Conservation (phyloP, 2,888 invertebrate species). For the Apotomis turbidana region DNA sequence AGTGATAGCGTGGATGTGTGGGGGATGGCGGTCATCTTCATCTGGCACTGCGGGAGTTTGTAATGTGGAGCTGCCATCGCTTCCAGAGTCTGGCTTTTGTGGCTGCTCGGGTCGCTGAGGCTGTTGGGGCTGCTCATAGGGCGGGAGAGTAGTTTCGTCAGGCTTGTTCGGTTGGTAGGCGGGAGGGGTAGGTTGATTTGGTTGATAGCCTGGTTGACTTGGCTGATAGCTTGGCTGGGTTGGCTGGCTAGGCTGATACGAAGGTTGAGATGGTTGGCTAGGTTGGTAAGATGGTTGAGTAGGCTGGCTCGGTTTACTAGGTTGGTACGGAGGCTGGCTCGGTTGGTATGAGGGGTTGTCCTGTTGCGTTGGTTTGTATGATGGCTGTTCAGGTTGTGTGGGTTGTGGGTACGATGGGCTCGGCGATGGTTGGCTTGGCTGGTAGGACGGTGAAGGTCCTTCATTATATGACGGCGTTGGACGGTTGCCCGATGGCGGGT, state of each 20-base stretch:
- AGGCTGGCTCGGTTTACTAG: slow-evolving; percentile 51
- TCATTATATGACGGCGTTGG: slow-evolving; percentile 74
- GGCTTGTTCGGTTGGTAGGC: slow-evolving; percentile 49
- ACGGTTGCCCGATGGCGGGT: slow-evolving; percentile 70
- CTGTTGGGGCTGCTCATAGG: slow-evolving; percentile 47
- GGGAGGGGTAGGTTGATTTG: slow-evolving; percentile 50
- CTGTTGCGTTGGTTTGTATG: slow-evolving; percentile 49
- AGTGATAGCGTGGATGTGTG: slow-evolving; percentile 89
- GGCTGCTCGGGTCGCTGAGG: slow-evolving; percentile 48
- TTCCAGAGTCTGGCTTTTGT: slow-evolving; percentile 48
- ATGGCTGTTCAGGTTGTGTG: slow-evolving; percentile 49
- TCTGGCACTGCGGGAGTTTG: slow-evolving; percentile 55
- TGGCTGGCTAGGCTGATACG: slow-evolving; percentile 46
- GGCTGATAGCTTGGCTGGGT: slow-evolving; percentile 50
- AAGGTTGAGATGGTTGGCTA: slow-evolving; percentile 42
- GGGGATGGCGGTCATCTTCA: slow-evolving; percentile 88
- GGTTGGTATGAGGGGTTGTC: slow-evolving; percentile 53
- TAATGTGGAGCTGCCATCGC: slow-evolving; percentile 45
- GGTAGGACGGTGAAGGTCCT: slow-evolving; percentile 62
- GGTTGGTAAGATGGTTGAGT: slow-evolving; percentile 48
- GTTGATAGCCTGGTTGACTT: slow-evolving; percentile 52
- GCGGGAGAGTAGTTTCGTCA: slow-evolving; percentile 45
- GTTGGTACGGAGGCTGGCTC: slow-evolving; percentile 45
- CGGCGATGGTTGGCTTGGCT: slow-evolving; percentile 52
- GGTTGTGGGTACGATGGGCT: slow-evolving; percentile 47